Percentiles rank a stretch among this genome's conserved stretches.
Evolutionary conservation across 1,140 invertebrate species (phyloP).

Genomic region (Eulimnadia texana): DNA sequence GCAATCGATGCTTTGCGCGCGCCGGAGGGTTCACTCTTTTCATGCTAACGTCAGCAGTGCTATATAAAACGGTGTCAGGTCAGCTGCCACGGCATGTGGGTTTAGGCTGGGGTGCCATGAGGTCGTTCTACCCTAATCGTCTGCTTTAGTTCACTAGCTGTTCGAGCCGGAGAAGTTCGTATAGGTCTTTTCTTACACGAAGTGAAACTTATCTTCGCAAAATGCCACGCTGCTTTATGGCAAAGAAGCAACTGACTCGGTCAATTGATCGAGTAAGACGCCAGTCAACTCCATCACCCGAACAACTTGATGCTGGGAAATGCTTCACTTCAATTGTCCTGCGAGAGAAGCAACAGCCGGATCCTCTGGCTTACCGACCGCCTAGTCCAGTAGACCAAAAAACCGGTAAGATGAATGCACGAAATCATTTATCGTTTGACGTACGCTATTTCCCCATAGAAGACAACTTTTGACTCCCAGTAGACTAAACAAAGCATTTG

Average conservation of each 20-base stretch:
- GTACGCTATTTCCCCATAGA: background rate
- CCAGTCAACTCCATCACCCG: background rate
- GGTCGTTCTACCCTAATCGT: background rate
- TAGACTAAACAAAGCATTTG: no score
- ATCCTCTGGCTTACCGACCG: conserved; percentile 8
- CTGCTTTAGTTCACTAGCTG: no score
- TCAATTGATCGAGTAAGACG: conserved; percentile 6
- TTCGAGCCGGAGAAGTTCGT: no score
- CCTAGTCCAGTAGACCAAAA: conserved; percentile 4
- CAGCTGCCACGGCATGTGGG: background rate
- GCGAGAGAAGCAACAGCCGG: background rate
- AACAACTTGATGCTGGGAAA: background rate
- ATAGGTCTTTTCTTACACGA: no score
- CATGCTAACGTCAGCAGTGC: background rate
- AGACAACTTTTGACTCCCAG: no score
- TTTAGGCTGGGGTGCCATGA: background rate
- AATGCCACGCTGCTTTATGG: conserved; percentile 16
- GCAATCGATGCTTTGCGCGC: background rate
- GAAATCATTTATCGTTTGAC: background rate
- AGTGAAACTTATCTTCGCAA: background rate
- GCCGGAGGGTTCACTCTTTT: background rate
- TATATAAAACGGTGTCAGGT: background rate
- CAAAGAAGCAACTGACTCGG: conserved; percentile 7
- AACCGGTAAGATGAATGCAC: conserved; percentile 4
- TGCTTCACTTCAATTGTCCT: background rate